Evolutionary conservation across 1,140 invertebrate species (phyloP), one percentile per base, ranked within the genome.

Genomic region (Psix sp.): DNA sequence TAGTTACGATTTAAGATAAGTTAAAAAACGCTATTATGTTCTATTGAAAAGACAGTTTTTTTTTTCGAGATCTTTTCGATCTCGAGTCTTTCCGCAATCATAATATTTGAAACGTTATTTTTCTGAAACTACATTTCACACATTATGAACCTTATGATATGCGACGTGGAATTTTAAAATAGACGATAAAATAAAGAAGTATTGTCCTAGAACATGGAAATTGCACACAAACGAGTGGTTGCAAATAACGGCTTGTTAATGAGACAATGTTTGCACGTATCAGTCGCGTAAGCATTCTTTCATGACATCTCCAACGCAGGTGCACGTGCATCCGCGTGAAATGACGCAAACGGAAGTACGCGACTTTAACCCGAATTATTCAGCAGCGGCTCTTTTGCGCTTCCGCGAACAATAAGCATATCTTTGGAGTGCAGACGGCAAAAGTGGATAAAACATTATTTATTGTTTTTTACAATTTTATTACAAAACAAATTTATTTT

Each of bases 161-260:
- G 3, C 21, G n/a, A n/a, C 21, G 21, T 4, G 21, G 7, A 24
- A 4, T 24, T 24, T 24, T 5, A 5, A 33, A 7, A n/a, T 6
- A 7, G 29, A 33, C 5, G n/a, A 33, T 6, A n/a, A n/a, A 33
- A 33, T 6, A 33, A 42, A 21, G 3, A 42, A 5, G 21, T 24
- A 9, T 5, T 24, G 21, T 24, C 21, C 6, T 62, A 45, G 48
- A 40, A 49, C 36, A 63, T 57, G 59, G 51, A 65, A 77, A 66
- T 39, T 54, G 40, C 59, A 35, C 54, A 29, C 16, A 9, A 13
- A 26, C 16, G 6, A 52, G 35, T 39, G 26, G 42, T 59, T 67
- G 59, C 45, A 57, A 74, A 40, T 78, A 77, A 77, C 74, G 74
- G 77, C 31, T 65, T 57, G 60, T 75, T 76, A 76, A 76, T 76